Conservation (phyloP, 2,888 invertebrate genomes). For the Hydroisotoma schaefferi region DNA sequence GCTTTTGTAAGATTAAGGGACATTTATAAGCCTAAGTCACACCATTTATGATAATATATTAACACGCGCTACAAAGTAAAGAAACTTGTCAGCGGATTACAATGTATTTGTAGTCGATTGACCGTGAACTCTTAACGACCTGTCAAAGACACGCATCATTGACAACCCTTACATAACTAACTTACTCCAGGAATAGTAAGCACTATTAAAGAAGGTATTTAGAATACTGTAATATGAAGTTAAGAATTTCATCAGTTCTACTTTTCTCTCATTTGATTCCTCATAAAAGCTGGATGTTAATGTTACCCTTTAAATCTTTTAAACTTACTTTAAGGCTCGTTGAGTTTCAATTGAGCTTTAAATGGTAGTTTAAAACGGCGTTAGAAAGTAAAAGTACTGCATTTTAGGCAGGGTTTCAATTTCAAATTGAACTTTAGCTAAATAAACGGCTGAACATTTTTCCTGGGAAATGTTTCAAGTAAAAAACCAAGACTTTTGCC, state of each 20-base stretch:
- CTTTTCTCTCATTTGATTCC: slow-evolving; percentile 1
- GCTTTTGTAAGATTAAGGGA: too few relatives aligned
- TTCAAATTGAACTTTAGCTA: too few relatives aligned
- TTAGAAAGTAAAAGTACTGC: too few relatives aligned
- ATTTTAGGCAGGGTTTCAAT: too few relatives aligned
- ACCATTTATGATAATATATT: slow-evolving; percentile 18
- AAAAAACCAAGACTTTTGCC: too few relatives aligned
- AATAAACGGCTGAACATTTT: too few relatives aligned
- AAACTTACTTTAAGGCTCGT: slow-evolving; percentile 5
- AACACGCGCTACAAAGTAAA: slow-evolving; percentile 44
- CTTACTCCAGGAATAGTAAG: too few relatives aligned
- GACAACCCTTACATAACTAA: slow-evolving; percentile 8
- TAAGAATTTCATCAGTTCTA: background rate
- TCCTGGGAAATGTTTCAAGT: too few relatives aligned
- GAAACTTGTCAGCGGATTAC: slow-evolving; percentile 46
- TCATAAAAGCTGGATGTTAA: background rate
- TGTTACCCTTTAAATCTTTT: background rate
- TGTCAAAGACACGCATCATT: slow-evolving; percentile 41
- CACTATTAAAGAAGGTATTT: too few relatives aligned
- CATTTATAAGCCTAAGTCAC: too few relatives aligned
- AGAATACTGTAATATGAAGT: too few relatives aligned
- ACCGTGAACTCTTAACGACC: slow-evolving; percentile 44
- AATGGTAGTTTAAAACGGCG: slow-evolving; percentile 8
- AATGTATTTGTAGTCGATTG: slow-evolving; percentile 40
- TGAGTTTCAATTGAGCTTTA: slow-evolving; percentile 8